Base-by-base conservation (phyloP, 2,888 invertebrate species). In the Sarcophaga carnaria region DNA sequence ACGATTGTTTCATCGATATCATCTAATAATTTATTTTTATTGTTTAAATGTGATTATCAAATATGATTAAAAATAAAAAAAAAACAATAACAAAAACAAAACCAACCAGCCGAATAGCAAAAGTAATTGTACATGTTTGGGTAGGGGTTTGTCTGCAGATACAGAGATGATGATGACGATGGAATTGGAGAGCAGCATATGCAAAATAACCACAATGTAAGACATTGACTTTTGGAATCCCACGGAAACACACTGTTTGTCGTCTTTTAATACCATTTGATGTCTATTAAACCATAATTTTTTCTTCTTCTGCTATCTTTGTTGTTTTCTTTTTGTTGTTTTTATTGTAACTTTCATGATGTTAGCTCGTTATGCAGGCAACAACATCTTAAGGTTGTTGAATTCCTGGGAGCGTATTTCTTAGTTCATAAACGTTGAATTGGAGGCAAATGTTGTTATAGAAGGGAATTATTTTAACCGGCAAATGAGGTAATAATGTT, bases 201-300 rank as follows among this genome's bases (percentile, higher is more conserved):
- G 80, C 72, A 81, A 79, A 84, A 69, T 72, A 84, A 87, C 87
- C 87, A 67, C 87, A 87, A 63, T 47, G 54, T 45, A 78, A 81
- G 87, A 49, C 87, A 80, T 84, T 87, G 87, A 87, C 87, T 87
- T 84, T 81, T 81, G 45, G 5, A 71, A 81, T 87, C 87, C 84
- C 84, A 87, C 87, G 81, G 84, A 84, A 77, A 84, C 70, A 84
- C 75, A 75, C 27, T 76, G 37, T 37, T 64, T 80, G 74, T 63
- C 20, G 74, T 69, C 20, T 83, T 75, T 71, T 71, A 45, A 54
- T 54, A 14, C 54, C 59, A 75, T 74, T 74, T 74, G 60, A 47
- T 79, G 64, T 76, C 70, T 17, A 59, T 64, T 63, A 45, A 80
- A 66, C 54, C 64, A 64, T 70, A 72, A 54, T 77, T 77, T 22